Evolutionary conservation across 2,888 invertebrate species (phyloP).

Genomic region (Junonia oenone): DNA sequence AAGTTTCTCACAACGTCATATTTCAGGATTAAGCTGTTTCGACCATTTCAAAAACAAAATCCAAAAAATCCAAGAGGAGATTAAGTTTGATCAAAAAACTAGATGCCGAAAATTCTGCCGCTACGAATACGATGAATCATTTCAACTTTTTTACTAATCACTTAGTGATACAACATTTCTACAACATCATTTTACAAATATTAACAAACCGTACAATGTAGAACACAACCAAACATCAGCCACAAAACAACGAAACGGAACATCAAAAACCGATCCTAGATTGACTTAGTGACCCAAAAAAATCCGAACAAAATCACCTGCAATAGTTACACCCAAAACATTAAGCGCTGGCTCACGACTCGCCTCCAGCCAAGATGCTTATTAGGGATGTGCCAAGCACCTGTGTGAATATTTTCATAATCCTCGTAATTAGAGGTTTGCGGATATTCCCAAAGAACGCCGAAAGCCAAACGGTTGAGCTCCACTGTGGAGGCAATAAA

Average conservation of each 20-base stretch:
- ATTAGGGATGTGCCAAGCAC: conserved; percentile 73
- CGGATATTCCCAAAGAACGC: conserved; percentile 72
- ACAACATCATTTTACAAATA: background rate
- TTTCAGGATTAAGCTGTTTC: too few relatives aligned
- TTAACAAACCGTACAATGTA: background rate
- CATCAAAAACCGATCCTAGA: conserved; percentile 51
- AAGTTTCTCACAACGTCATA: too few relatives aligned
- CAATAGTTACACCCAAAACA: conserved; percentile 68
- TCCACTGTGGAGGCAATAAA: conserved; percentile 75
- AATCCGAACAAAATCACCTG: conserved; percentile 52
- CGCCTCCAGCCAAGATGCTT: conserved; percentile 72
- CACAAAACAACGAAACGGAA: conserved; percentile 4
- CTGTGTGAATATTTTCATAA: conserved; percentile 79
- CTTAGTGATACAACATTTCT: background rate
- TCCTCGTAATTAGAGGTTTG: conserved; percentile 78
- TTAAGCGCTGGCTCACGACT: conserved; percentile 65
- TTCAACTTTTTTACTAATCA: background rate
- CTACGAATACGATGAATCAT: background rate
- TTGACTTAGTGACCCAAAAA: conserved; percentile 54
- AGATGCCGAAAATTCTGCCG: too few relatives aligned
- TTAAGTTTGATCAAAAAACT: too few relatives aligned
- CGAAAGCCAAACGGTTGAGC: conserved; percentile 65
- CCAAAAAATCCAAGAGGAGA: too few relatives aligned
- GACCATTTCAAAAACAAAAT: too few relatives aligned
- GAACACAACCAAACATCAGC: background rate